Base-by-base conservation (phyloP, 2,888 invertebrate species). In the Caenorhabditis uteleia region DNA sequence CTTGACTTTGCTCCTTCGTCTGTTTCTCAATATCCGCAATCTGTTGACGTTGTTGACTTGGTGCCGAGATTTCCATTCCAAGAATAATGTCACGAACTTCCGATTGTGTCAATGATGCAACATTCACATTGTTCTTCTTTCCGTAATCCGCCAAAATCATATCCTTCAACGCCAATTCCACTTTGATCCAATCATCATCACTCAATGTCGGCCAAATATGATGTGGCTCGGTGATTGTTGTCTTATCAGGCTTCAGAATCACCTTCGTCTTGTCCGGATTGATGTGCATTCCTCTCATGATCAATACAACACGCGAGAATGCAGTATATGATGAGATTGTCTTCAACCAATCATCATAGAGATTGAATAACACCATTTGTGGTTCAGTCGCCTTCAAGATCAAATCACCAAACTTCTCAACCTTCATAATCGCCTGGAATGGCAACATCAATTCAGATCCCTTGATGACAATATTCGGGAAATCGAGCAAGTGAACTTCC, bases 11-110 rank as follows among this genome's bases (percentile, higher is more conserved):
- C 84, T 98, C 98, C 84, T 98, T 97, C 43, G 97, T 97, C 87
- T 98, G 98, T 84, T 98, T 98, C 86, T 98, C 98, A 75, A 98
- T 98, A 86, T 98, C 98, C 2, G 98, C 98, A 78, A 98, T 99
- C 86, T 98, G 98, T 84, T 98, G 98, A 40, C 98, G 88, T 83
- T 98, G 98, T 0, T 95, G 95, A 0, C 95, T 97, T 0, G 98
- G 98, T 1, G 98, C 98, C 14, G 95, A 95, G 74, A 98, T 99
- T 87, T 98, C 98, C 98, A 98, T 98, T 80, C 97, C 97, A 64
- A 98, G 88, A 80, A 98, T 95, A 74, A 98, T 98, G 85, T 98
- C 98, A 55, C 98, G 90, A 84, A 98, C 74, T 87, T 98, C 98
- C 0, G 95, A 97, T 84, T 99, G 98, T 0, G 98, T 98, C 36